phyloP scores from a whole-genome alignment of 2,113 vertebrate genomes.

The Chinchilla lanigera region DNA sequence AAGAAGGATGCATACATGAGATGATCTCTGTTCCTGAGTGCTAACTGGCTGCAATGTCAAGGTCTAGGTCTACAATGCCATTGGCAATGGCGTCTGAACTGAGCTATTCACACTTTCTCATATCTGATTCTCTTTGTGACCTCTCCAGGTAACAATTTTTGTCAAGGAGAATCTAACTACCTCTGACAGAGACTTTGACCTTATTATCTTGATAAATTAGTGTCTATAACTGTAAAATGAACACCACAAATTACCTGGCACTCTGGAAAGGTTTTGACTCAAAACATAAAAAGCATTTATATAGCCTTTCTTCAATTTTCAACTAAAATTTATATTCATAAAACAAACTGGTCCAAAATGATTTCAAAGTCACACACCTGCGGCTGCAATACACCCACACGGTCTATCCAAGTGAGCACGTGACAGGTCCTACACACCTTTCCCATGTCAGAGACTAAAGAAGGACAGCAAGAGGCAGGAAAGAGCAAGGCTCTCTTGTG shows the following conservation, averaged over 20 bases:
- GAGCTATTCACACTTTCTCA: conserved; percentile 45
- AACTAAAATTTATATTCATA: conserved; percentile 56
- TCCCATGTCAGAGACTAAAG: neutral
- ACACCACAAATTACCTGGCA: conserved; percentile 54
- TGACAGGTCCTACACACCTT: neutral
- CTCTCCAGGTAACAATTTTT: conserved; percentile 60
- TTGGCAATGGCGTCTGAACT: neutral
- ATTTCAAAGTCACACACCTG: conserved; percentile 43
- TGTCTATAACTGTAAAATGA: conserved; percentile 50
- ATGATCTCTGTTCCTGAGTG: neutral
- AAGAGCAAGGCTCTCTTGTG: neutral
- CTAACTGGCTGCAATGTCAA: neutral
- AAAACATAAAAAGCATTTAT: conserved; percentile 52
- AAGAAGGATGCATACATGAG: neutral
- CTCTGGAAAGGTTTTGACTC: conserved; percentile 37
- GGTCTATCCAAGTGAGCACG: neutral
- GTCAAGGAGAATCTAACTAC: conserved; percentile 29
- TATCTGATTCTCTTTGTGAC: conserved; percentile 58
- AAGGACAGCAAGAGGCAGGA: neutral
- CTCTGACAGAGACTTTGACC: conserved; percentile 33
- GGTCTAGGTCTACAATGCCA: neutral
- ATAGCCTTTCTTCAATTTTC: conserved; percentile 32
- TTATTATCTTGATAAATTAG: conserved; percentile 59
- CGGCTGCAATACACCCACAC: neutral
- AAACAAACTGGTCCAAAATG: conserved; percentile 1